Evolutionary conservation across 2,797 vertebrate species (phyloP).

Genomic region (Uromys caudimaculatus): DNA sequence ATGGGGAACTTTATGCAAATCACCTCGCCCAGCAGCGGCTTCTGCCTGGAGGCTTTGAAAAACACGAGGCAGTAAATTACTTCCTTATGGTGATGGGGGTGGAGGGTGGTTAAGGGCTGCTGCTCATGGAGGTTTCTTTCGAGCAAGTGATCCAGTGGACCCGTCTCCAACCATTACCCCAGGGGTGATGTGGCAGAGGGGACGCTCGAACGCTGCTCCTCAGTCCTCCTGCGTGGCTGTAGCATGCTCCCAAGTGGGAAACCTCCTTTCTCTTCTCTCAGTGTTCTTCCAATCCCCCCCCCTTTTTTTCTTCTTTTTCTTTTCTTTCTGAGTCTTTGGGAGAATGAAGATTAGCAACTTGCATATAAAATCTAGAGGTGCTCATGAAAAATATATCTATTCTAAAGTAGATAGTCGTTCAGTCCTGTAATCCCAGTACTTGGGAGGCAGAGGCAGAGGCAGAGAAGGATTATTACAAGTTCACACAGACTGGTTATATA

Average conservation of each 20-base stretch:
- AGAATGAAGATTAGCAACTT: conserved; percentile 27
- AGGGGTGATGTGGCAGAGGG: neutral
- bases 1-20: conserved; percentile 54
- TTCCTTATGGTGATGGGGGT: conserved; percentile 70
- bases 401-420: neutral
- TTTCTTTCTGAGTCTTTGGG: neutral
- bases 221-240: neutral
- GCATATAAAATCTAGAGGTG: neutral
- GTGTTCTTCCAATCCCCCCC: neutral
- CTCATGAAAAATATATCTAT: neutral
- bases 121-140: conserved; percentile 21
- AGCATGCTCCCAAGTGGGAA: neutral
- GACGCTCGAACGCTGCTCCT: neutral
- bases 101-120: neutral
- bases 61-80: conserved; percentile 64
- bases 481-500: too few relatives aligned
- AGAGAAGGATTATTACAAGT: neutral
- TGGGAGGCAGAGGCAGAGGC: neutral
- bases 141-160: neutral
- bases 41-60: conserved; percentile 66
- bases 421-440: neutral
- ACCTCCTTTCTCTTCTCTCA: neutral
- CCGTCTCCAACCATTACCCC: neutral
- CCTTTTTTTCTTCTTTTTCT: neutral
- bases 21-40: neutral